These are phyloP conservation scores for Druon quercuslanigerum DNA, from an alignment of 1,140 invertebrate genomes.

Conservation along the genomic window DNA sequence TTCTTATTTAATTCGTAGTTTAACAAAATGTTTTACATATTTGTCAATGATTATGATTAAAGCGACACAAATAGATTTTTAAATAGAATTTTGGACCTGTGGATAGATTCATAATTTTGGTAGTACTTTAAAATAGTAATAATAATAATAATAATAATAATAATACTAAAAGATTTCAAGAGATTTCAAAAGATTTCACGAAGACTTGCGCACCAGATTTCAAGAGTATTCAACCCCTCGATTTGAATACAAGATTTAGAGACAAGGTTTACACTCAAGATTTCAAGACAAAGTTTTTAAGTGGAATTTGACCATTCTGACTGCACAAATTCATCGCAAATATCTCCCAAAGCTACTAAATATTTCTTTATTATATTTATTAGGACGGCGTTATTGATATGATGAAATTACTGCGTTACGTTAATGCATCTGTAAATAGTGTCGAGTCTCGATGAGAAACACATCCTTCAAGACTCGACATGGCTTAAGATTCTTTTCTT, in stretches of 20 bases:
- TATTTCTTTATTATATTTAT: slow-evolving; percentile 66
- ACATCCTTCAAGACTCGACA: slow-evolving; percentile 56
- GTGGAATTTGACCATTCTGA: slow-evolving; percentile 26
- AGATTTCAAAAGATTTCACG: too few species aligned
- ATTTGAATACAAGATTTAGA: slow-evolving; percentile 33
- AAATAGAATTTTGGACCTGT: too few species aligned
- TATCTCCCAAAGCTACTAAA: slow-evolving; percentile 62
- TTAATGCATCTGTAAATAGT: slow-evolving; percentile 61
- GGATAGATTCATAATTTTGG: too few species aligned
- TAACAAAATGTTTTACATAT: too few species aligned
- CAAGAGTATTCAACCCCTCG: slow-evolving; percentile 28
- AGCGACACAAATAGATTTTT: too few species aligned
- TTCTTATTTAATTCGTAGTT: too few species aligned
- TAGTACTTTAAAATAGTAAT: too few species aligned
- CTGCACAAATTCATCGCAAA: slow-evolving; percentile 65
- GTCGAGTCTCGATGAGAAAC: slow-evolving; percentile 60
- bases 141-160: too few species aligned
- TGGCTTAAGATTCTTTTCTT: slow-evolving; percentile 50
- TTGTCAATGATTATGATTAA: too few species aligned
- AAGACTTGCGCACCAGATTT: slow-evolving; percentile 14
- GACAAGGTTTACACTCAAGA: slow-evolving; percentile 21
- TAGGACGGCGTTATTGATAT: slow-evolving; percentile 67
- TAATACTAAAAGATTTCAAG: too few species aligned
- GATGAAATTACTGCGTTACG: slow-evolving; percentile 60
- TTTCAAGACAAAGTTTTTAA: slow-evolving; percentile 18